Evolutionary conservation across 2,888 invertebrate species (phyloP), one percentile per base, ranked within the genome.

Genomic region (Fragum whitleyi): DNA sequence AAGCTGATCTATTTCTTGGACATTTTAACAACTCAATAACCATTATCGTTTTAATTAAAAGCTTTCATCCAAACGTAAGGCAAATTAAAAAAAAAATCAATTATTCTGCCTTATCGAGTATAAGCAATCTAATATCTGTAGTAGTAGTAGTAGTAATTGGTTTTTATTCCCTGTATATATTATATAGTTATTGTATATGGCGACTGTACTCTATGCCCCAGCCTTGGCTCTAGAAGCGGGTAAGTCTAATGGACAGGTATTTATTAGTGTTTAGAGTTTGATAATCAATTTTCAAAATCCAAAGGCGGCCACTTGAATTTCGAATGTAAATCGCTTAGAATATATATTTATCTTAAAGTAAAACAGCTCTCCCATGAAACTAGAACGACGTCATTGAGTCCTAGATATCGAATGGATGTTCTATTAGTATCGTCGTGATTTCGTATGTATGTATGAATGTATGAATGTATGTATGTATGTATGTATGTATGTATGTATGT

Each of bases 201-300:
- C 80, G 7, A 78, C 87, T 32, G 86, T 82, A 5, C 74, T 87
- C n/a, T 76, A 83, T 21, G 83, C 88, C 1, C 88, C 88, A 6
- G 86, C 86, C 14, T 72, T 88, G 23, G 87, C 85, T 11, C 77
- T 88, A 3, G 86, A 88, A 71, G 86, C 87, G 73, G 84, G 86
- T 86, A 79, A 62, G 69, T 23, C 5, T 5, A 32, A 32, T 57
- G 3, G 9, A 23, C 36, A 62, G 32, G 36, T 57, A 57, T 57
- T 9, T 26, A 23, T 14, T 2, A 21, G 51, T 51, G 51, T 51
- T n/a, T 16, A n/a, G 19, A n/a, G 16, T 51, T 51, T 7, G 51
- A 51, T 51, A 42, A 42, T 16, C 42, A 42, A 42, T 9, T 11
- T 11, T 11, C 42, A 42, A 42, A 42, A 42, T 42, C 9, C 16